A percentile compares a stretch with the other conserved stretches of the same genome.
These are phyloP conservation scores for Paratrypauchen microcephalus DNA, from an alignment of 2,797 vertebrate species.

Conservation along the genomic window DNA sequence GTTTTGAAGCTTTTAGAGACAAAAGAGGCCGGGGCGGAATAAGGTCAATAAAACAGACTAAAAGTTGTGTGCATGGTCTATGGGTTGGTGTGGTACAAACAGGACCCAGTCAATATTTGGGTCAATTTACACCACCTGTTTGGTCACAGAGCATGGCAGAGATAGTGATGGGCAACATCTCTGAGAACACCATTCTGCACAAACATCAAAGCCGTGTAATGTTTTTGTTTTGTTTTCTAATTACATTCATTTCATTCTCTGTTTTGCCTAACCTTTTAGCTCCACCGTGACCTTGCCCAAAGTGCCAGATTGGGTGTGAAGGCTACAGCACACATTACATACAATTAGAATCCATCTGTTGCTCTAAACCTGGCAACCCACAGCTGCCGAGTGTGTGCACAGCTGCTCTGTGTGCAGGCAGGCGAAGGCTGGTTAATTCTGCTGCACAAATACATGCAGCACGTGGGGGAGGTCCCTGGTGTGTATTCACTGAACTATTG, in stretches of 20 bases:
- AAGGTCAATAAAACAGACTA: too few relatives aligned
- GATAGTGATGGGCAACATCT: too few relatives aligned
- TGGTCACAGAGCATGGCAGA: too few relatives aligned
- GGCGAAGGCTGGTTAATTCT: not conserved
- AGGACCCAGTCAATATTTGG: too few relatives aligned
- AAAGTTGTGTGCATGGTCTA: too few relatives aligned
- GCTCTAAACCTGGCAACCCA: not conserved
- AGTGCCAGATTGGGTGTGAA: not conserved
- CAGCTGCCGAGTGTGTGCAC: not conserved
- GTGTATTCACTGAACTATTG: not conserved
- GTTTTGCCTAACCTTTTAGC: not conserved
- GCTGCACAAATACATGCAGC: not conserved
- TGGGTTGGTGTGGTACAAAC: too few relatives aligned
- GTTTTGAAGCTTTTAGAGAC: too few relatives aligned
- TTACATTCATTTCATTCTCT: not conserved
- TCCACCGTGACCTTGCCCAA: not conserved
- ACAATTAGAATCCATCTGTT: conserved; percentile 8
- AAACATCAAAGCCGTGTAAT: too few relatives aligned
- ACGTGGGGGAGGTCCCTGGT: not conserved
- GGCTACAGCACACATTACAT: not conserved
- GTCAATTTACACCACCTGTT: too few relatives aligned
- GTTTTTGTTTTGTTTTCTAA: not conserved
- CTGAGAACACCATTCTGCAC: too few relatives aligned
- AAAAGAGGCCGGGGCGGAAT: too few relatives aligned
- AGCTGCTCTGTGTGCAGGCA: not conserved